phyloP scores from a whole-genome alignment of 1,140 invertebrate genomes.

The Halotydeus destructor region DNA sequence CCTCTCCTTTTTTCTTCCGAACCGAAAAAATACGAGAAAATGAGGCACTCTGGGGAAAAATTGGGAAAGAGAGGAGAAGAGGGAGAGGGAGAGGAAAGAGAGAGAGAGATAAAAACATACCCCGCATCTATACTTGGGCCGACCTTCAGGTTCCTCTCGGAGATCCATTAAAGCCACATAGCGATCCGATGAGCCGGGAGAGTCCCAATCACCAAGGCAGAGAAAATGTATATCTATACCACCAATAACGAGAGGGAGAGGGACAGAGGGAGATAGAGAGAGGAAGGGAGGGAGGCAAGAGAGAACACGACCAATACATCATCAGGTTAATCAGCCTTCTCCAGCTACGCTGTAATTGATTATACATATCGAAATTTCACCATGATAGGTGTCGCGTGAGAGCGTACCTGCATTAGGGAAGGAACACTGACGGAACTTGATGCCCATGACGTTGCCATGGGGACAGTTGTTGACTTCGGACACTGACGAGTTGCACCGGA shows the following conservation, averaged over 20 bases:
- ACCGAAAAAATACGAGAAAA: too few species aligned
- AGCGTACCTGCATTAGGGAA: conserved; percentile 32
- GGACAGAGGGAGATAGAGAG: conserved; percentile 8
- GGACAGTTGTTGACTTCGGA: conserved; percentile 41
- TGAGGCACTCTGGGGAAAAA: too few species aligned
- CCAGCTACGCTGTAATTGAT: too few species aligned
- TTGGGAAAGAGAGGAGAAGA: too few species aligned
- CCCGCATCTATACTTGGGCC: conserved; percentile 41
- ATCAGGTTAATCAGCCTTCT: too few species aligned
- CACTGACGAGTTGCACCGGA: conserved; percentile 29
- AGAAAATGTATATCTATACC: conserved; percentile 40
- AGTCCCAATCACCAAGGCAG: conserved; percentile 42
- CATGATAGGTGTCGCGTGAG: too few species aligned
- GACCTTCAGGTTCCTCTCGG: conserved; percentile 23
- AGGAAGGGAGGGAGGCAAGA: too few species aligned
- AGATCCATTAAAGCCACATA: conserved; percentile 40
- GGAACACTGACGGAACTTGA: conserved; percentile 34
- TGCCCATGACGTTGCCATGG: conserved; percentile 35
- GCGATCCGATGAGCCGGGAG: conserved; percentile 29
- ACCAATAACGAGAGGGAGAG: too few species aligned
- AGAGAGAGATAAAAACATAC: conserved; percentile 28
- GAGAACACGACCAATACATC: too few species aligned
- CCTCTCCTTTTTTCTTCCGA: too few species aligned
- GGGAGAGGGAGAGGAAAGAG: too few species aligned
- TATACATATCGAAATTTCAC: too few species aligned